Evolutionary conservation across 2,113 vertebrate species (phyloP), one percentile per base, ranked within the genome.

Genomic region (Dasypus novemcinctus): DNA sequence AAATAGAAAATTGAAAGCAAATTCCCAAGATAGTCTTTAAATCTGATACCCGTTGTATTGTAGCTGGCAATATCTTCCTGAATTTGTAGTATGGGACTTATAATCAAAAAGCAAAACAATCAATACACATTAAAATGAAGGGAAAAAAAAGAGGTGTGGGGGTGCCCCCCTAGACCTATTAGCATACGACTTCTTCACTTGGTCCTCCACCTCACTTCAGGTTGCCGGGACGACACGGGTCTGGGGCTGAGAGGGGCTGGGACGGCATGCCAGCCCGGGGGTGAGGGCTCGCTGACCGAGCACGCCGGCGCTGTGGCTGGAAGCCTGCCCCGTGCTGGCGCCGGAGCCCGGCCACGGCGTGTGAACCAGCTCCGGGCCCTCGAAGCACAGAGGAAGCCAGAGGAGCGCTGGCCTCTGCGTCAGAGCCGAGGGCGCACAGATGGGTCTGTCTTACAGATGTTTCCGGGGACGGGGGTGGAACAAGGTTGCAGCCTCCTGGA

Each of bases 291-390:
- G 2, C 20, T 52, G 18, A 8, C 13, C 1, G 69, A 46, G 31
- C 54, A 36, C 0, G 7, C 5, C 8, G 8, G 10, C 12, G 31
- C 57, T 21, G 43, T 15, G 12, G 8, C 7, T 15, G 38, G 81
- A 36, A 41, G 31, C 2, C 0, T 20, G 2, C 61, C 82, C 4
- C 2, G 0, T 4, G 2, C 31, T 5, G 27, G 36, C 23, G n/a
- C 3, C 29, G 2, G 0, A 13, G 82, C 27, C 7, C 1, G 25
- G 4, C 33, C 10, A 13, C 25, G 27, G 75, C 43, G 21, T 0
- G 27, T 15, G 3, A 11, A 17, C n/a, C 6, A n/a, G 8, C 4
- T 1, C 0, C 0, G 1, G 23, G 23, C 46, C 49, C n/a, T 36
- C 17, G 68, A 27, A 1, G 27, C 72, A 11, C 38, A 59, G 29